These are phyloP conservation scores for Leptinotarsa rubiginosa DNA, from an alignment of 2,888 invertebrate genomes.

Conservation along the genomic window DNA sequence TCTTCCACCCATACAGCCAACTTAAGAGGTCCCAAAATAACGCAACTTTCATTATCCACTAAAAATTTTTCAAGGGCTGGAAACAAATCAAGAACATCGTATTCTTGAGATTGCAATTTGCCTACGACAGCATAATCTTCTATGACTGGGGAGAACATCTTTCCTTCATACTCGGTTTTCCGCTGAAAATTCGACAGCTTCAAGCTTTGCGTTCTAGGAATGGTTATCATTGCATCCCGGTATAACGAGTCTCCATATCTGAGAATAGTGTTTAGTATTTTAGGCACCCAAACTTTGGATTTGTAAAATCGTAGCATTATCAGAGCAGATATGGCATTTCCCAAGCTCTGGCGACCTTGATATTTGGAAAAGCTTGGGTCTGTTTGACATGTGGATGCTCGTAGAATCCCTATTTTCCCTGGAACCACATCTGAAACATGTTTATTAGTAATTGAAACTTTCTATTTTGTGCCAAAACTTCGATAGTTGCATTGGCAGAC, in stretches of 20 bases:
- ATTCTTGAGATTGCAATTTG: conserved; percentile 56
- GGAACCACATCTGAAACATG: conserved; percentile 51
- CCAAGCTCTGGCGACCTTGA: conserved; percentile 59
- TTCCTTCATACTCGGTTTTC: conserved; percentile 55
- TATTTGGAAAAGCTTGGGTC: conserved; percentile 59
- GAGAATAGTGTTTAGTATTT: conserved; percentile 62
- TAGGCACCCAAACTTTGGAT: conserved; percentile 63
- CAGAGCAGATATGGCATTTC: conserved; percentile 62
- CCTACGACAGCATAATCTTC: conserved; percentile 62
- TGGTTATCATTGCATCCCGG: conserved; percentile 55
- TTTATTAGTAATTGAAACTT: no score
- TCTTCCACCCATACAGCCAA: conserved; percentile 66
- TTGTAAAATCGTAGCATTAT: conserved; percentile 62
- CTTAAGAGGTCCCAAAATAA: conserved; percentile 63
- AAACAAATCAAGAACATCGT: conserved; percentile 59
- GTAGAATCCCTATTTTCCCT: conserved; percentile 59
- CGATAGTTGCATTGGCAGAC: no score
- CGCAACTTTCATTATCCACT: conserved; percentile 59
- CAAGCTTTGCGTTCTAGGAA: conserved; percentile 48
- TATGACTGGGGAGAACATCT: conserved; percentile 55
- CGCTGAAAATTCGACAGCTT: conserved; percentile 52
- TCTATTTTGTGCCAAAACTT: no score
- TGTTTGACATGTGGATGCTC: conserved; percentile 61
- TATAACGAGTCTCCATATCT: conserved; percentile 62
- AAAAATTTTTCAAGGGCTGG: conserved; percentile 64